These are phyloP conservation scores for Sebastes fasciatus DNA, from an alignment of 2,113 vertebrate species.

Conservation along the genomic window DNA sequence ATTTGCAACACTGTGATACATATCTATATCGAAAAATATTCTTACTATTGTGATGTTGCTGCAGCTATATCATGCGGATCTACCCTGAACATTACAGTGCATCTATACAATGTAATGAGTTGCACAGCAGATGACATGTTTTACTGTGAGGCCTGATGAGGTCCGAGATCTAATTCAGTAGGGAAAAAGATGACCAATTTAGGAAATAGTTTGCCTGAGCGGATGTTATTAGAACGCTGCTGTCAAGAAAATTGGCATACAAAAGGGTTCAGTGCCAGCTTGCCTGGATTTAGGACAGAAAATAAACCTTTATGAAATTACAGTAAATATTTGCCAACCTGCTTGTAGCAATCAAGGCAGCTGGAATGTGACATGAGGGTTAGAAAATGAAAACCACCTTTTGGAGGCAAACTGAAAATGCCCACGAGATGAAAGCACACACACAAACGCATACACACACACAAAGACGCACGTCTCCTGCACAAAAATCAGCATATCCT, in stretches of 20 bases:
- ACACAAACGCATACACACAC: not conserved
- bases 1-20: not conserved
- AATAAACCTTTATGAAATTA: slow-evolving; percentile 79
- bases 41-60: not conserved
- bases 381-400: slow-evolving; percentile 78
- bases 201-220: not conserved
- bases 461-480: slow-evolving; percentile 21
- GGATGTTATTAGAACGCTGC: slow-evolving; percentile 17
- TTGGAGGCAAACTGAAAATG: slow-evolving; percentile 57
- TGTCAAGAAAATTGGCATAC: slow-evolving; percentile 35
- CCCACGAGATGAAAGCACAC: slow-evolving; percentile 39
- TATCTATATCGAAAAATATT: not conserved
- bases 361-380: slow-evolving; percentile 67
- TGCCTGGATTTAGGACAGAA: slow-evolving; percentile 67
- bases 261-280: slow-evolving; percentile 32
- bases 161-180: not conserved
- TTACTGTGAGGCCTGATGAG: not conserved
- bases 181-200: slow-evolving; percentile 2
- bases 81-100: not conserved
- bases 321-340: slow-evolving; percentile 79
- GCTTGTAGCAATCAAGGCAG: slow-evolving; percentile 72
- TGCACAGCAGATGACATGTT: not conserved
- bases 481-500: slow-evolving; percentile 46
- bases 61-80: not conserved
- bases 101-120: not conserved